These are phyloP conservation scores for Erinaceus europaeus DNA, from an alignment of 2,113 vertebrate genomes.

Conservation along the genomic window DNA sequence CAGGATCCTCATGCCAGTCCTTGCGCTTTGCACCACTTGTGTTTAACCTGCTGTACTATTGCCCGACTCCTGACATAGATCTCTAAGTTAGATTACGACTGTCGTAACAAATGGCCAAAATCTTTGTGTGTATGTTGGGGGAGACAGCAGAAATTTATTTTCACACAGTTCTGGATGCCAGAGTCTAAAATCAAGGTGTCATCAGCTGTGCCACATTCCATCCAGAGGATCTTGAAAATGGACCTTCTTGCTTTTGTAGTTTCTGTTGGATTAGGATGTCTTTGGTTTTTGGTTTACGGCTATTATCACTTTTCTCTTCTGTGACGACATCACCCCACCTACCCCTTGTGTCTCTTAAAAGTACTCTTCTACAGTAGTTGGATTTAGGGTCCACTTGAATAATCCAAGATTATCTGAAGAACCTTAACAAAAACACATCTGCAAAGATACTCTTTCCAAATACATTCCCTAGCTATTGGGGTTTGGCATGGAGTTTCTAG, in stretches of 20 bases:
- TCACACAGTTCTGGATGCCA: background rate
- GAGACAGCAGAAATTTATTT: background rate
- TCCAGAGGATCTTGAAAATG: background rate
- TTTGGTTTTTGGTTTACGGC: background rate
- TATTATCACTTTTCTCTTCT: background rate
- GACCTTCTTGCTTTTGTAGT: background rate
- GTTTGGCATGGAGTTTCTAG: background rate
- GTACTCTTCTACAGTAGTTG: background rate
- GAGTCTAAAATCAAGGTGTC: background rate
- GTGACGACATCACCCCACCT: no score
- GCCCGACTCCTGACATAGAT: no score
- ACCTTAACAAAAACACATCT: background rate
- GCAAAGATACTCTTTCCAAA: background rate
- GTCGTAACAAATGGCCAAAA: background rate
- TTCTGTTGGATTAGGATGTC: background rate
- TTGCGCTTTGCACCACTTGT: no score
- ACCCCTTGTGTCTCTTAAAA: background rate
- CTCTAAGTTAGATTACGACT: no score
- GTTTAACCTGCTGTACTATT: no score
- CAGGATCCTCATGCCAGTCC: no score
- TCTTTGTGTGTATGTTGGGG: no score
- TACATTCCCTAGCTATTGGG: background rate
- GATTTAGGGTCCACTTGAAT: background rate
- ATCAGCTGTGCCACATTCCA: background rate
- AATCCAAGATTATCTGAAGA: background rate